A percentile compares a stretch with the other conserved stretches of the same genome.
Conservation (phyloP, 2,113 vertebrate genomes). For the Scartelaos histophorus region DNA sequence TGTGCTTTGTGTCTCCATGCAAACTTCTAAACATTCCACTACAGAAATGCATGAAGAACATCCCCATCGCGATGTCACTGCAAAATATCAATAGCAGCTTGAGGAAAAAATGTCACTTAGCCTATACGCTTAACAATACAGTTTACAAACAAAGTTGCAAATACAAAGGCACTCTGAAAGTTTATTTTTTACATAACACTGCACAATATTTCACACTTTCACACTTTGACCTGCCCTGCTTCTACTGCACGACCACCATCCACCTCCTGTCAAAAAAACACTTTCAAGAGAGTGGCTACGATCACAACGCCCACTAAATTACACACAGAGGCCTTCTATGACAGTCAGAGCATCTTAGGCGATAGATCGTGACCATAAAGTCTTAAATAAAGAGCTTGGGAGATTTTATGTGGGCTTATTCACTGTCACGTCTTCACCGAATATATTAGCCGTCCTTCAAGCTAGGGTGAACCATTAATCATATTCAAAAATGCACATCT, state of each 20-base stretch:
- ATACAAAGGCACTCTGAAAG: no score
- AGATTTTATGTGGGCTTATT: background rate
- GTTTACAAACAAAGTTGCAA: no score
- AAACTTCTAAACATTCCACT: no score
- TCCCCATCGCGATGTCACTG: no score
- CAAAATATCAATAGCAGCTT: no score
- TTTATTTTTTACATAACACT: background rate
- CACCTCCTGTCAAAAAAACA: background rate
- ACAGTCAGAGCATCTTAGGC: slow-evolving; percentile 9
- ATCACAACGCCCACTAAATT: background rate
- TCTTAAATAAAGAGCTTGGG: background rate
- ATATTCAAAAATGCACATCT: background rate
- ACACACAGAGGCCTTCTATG: background rate
- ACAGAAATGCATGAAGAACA: no score
- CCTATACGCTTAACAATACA: no score
- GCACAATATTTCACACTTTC: background rate
- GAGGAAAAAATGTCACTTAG: no score
- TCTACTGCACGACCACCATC: background rate
- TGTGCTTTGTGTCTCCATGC: no score
- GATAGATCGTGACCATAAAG: background rate
- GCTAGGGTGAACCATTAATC: slow-evolving; percentile 1
- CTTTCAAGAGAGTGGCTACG: background rate
- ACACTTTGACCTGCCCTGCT: slow-evolving; percentile 1
- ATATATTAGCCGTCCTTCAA: slow-evolving; percentile 1
- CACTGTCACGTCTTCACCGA: slow-evolving; percentile 6